A percentile compares a stretch with the other conserved stretches of the same genome.
Conservation (phyloP, 2,888 invertebrate species). For the Belgica antarctica region DNA sequence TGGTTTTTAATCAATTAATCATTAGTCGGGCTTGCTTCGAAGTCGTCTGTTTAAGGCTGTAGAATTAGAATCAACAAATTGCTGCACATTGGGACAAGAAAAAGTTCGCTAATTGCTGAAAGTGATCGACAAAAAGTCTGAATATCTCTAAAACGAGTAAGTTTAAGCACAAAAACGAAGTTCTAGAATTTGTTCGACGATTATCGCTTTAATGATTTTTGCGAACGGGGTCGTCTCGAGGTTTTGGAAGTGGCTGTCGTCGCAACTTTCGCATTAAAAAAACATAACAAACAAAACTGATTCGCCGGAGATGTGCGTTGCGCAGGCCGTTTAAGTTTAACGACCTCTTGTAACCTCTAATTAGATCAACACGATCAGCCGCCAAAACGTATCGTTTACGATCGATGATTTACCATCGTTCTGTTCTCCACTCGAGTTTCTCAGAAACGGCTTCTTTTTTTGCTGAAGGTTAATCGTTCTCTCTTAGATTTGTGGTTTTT, state of each 20-base stretch:
- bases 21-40: not conserved
- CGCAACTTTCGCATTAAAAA: not conserved
- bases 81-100: not conserved
- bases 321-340: not conserved
- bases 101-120: not conserved
- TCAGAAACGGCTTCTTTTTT: not conserved
- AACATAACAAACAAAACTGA: not conserved
- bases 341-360: not conserved
- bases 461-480: conserved; percentile 24
- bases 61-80: not conserved
- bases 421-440: too few relatives aligned
- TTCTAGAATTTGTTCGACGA: conserved; percentile 3
- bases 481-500: too few relatives aligned
- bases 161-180: not conserved
- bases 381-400: not conserved
- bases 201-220: not conserved
- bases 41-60: not conserved
- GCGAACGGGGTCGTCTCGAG: not conserved
- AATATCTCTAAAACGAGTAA: not conserved
- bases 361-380: conserved; percentile 13
- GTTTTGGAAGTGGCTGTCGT: conserved; percentile 25
- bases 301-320: not conserved
- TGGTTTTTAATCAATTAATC: conserved; percentile 22
- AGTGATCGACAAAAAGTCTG: not conserved
- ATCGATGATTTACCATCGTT: not conserved